Base-by-base conservation (phyloP, 1,140 invertebrate species). In the Aphidius gifuensis region DNA sequence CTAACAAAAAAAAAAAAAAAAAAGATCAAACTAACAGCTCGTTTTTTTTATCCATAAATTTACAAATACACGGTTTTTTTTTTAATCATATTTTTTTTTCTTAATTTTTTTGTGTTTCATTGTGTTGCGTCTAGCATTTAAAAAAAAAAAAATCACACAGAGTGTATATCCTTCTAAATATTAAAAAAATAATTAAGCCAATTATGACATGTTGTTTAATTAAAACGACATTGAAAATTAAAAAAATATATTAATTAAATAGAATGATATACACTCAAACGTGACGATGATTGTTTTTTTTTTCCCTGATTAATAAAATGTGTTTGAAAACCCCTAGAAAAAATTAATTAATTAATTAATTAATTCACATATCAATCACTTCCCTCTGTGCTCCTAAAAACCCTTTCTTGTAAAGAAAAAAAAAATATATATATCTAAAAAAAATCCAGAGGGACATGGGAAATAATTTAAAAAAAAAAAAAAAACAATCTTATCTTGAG, bases 1-100 rank as follows among this genome's bases (percentile, higher is more conserved):
- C 72, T 79, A 80, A 80, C 71, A 72, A 32, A 32, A 32, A 32
- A 32, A 1, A 23, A 23, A 23, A 23, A 23, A 32, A 32, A 32
- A 32, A 55, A 69, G 77, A 70, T 79, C 72, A 70, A 72, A 81
- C 78, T 81, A 81, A 81, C 78, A 76, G 77, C 75, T 78, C 73
- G 74, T 68, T 68, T 68, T 6, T 62, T 56, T 44, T 61, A 11
- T 46, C 38, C 51, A 21, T 61, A 54, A 43, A 32, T 44, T 62
- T 55, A 40, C 11, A 40, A 39, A 4, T 40, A 38, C 23, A 32
- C 23, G 23, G 23, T 32, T 32, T 32, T 32, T 32, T 55, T 42
- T 5, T 42, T 5, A 42, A 9, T 9, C 6, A 55, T 55, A 21
- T 50, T 50, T 50, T 50, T 23, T 32, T 9, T 50, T 50, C 32